Conservation (phyloP, 2,888 invertebrate species). For the Atrina japonica region DNA sequence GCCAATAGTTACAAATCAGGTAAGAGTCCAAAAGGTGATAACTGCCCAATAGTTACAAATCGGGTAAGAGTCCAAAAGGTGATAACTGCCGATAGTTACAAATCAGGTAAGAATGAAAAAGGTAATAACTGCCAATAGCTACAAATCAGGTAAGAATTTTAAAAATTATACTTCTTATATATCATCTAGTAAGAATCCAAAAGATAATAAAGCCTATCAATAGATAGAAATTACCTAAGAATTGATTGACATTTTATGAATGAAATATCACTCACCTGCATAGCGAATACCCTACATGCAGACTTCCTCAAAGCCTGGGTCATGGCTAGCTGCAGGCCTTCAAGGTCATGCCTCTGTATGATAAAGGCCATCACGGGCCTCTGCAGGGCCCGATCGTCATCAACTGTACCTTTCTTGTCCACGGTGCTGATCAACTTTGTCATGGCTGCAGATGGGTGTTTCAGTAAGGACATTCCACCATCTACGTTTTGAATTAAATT, state of each 20-base stretch:
- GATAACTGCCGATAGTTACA: too few species aligned
- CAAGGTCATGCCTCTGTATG: slow-evolving; percentile 88
- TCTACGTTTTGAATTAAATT: too few species aligned
- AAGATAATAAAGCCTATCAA: too few species aligned
- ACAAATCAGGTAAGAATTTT: neutral
- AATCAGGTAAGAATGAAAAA: neutral
- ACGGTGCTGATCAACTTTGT: slow-evolving; percentile 85
- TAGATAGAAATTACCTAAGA: neutral
- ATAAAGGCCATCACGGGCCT: slow-evolving; percentile 94
- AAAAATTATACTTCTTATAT: too few species aligned
- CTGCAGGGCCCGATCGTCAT: slow-evolving; percentile 82
- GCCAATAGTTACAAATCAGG: neutral
- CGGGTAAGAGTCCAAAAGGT: too few species aligned
- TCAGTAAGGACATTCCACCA: slow-evolving; percentile 89
- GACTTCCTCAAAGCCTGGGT: slow-evolving; percentile 89
- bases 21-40: neutral
- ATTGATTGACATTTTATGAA: too few species aligned
- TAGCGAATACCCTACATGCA: slow-evolving; percentile 88
- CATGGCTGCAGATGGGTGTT: slow-evolving; percentile 93
- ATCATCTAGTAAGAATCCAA: too few species aligned
- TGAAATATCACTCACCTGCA: slow-evolving; percentile 85
- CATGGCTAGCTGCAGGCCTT: slow-evolving; percentile 91
- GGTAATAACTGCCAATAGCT: neutral
- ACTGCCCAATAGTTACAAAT: too few species aligned
- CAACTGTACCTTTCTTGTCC: slow-evolving; percentile 59